These are phyloP conservation scores for Hofmannophila pseudospretella DNA, from an alignment of 2,888 invertebrate species.

Conservation along the genomic window DNA sequence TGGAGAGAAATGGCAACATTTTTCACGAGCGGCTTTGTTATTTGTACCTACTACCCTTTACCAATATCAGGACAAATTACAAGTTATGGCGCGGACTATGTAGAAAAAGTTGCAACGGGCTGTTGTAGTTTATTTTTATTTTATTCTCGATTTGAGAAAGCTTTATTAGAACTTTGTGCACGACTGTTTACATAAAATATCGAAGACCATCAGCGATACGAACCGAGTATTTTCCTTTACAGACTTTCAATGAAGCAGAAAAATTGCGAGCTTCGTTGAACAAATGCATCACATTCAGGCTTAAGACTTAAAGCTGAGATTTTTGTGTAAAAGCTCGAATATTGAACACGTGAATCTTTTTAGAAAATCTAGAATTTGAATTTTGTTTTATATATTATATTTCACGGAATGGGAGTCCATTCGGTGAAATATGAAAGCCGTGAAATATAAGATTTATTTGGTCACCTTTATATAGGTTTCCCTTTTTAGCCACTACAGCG, in stretches of 20 bases:
- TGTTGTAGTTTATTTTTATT: constrained; percentile 20
- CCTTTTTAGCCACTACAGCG: too few species aligned
- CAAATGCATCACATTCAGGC: constrained; percentile 29
- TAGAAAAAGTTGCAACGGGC: constrained; percentile 23
- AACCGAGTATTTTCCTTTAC: constrained; percentile 17
- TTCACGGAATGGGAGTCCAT: not conserved
- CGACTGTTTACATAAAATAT: constrained; percentile 16
- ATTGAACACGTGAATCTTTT: not conserved
- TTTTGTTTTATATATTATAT: constrained; percentile 2
- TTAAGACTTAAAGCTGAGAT: constrained; percentile 17
- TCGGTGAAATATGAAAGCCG: constrained; percentile 6
- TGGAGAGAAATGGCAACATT: constrained; percentile 47
- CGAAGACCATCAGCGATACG: constrained; percentile 19
- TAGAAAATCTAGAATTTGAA: not conserved
- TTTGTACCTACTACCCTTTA: too few species aligned
- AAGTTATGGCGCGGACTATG: constrained; percentile 30
- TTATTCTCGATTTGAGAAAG: constrained; percentile 20
- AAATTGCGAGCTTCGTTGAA: constrained; percentile 26
- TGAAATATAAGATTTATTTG: not conserved
- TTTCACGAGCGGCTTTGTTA: constrained; percentile 39
- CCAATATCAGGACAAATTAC: constrained; percentile 36
- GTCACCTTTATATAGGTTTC: not conserved
- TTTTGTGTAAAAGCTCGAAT: constrained; percentile 20
- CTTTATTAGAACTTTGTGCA: constrained; percentile 11
- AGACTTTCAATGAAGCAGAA: constrained; percentile 27